Percentiles rank a stretch among this genome's conserved stretches.
These are phyloP conservation scores for Aleadryas rufinucha DNA, from an alignment of 2,113 vertebrate genomes.

Conservation along the genomic window DNA sequence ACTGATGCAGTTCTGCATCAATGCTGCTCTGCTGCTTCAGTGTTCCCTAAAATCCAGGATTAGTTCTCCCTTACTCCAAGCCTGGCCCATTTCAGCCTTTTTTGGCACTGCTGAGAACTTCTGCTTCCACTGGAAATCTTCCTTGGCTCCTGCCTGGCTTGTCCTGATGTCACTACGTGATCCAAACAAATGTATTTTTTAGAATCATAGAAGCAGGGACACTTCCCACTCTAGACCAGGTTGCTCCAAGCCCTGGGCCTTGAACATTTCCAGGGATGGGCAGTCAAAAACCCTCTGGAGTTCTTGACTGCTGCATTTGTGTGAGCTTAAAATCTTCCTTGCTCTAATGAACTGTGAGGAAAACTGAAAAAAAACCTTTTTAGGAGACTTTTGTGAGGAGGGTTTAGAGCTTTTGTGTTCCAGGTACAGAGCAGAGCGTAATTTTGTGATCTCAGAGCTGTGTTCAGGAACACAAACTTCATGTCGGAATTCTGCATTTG, in stretches of 20 bases:
- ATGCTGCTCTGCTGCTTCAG: neutral
- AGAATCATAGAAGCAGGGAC: neutral
- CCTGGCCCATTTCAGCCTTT: rapidly evolving
- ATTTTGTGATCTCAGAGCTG: neutral
- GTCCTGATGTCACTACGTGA: neutral
- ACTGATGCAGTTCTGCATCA: rapidly evolving
- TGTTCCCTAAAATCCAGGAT: neutral
- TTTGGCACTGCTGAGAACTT: neutral
- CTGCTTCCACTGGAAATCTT: neutral
- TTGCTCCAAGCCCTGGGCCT: neutral
- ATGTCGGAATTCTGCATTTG: neutral
- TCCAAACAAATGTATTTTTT: neutral
- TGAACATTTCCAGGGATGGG: neutral
- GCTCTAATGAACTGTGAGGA: neutral
- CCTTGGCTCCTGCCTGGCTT: neutral
- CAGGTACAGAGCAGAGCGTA: neutral
- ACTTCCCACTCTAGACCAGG: neutral
- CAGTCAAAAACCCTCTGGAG: neutral
- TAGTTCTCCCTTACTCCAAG: neutral
- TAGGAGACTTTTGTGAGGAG: neutral
- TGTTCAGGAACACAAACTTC: neutral
- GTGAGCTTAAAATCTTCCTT: neutral
- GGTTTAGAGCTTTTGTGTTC: neutral
- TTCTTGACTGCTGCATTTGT: neutral
- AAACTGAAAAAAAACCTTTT: neutral